Evolutionary conservation across 2,888 invertebrate genomes (phyloP).

Genomic region (Drepanosiphum platanoidis): DNA sequence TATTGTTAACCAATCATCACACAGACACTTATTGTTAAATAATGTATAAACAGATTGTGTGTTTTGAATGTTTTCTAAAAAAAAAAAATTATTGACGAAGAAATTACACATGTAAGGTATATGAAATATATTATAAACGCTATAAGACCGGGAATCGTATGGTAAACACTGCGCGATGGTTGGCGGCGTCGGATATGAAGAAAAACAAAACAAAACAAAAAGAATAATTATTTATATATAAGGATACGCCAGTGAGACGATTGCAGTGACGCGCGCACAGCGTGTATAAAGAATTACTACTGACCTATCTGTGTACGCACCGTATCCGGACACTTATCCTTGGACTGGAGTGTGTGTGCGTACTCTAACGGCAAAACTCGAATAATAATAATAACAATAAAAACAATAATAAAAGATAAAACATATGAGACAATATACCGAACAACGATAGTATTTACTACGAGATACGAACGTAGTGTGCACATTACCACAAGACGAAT

Average conservation of each 20-base stretch:
- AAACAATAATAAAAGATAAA: neutral
- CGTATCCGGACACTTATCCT: constrained; percentile 50
- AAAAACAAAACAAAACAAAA: neutral
- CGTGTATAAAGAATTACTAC: neutral
- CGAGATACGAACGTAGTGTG: neutral
- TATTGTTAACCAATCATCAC: no score
- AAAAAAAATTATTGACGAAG: no score
- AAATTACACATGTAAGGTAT: no score
- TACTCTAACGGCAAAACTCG: neutral
- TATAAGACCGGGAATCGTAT: neutral
- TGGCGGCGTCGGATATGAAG: neutral
- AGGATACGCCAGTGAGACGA: neutral
- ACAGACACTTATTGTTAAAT: no score
- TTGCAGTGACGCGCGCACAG: neutral
- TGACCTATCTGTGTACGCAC: constrained; percentile 52
- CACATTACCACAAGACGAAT: neutral
- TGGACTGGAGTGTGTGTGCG: neutral
- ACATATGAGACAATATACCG: neutral
- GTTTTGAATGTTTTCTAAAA: no score
- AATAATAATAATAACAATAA: neutral
- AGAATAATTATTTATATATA: neutral
- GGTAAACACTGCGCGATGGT: neutral
- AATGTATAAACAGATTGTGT: no score
- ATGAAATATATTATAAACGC: neutral
- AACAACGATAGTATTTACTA: neutral